Evolutionary conservation across 2,888 invertebrate species (phyloP).

Genomic region (Meganola albula): DNA sequence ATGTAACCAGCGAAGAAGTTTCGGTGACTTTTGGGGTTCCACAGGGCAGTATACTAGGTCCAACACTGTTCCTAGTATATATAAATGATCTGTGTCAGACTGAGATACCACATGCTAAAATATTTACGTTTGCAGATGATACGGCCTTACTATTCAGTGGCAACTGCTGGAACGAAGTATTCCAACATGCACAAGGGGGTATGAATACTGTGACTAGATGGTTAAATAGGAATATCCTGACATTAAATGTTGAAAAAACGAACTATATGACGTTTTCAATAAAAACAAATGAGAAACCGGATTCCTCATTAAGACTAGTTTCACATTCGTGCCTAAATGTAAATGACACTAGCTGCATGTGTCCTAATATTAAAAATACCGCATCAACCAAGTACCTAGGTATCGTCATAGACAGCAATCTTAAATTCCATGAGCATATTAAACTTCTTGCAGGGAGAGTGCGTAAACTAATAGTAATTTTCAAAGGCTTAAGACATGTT

Average conservation of each 20-base stretch:
- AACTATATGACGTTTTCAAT: conserved; percentile 7
- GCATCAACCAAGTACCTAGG: conserved; percentile 7
- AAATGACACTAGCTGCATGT: conserved; percentile 1
- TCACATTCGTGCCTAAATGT: conserved; percentile 2
- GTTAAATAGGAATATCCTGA: conserved; percentile 7
- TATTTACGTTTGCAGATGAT: conserved; percentile 10
- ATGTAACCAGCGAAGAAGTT: not conserved
- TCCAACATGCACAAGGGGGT: not conserved
- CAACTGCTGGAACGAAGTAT: conserved; percentile 1
- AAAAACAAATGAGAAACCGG: conserved; percentile 5
- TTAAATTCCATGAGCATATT: conserved; percentile 9
- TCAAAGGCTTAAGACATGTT: conserved; percentile 11
- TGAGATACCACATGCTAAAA: not conserved
- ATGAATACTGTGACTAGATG: conserved; percentile 2
- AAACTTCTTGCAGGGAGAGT: conserved; percentile 9
- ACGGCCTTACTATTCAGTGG: conserved; percentile 7
- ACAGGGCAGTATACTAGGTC: conserved; percentile 2
- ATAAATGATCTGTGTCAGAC: not conserved
- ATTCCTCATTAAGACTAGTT: conserved; percentile 3
- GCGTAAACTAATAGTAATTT: conserved; percentile 16
- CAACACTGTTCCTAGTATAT: too few species aligned
- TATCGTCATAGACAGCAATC: conserved; percentile 7
- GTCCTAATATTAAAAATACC: conserved; percentile 1
- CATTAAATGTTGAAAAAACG: conserved; percentile 8
- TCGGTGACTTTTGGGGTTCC: not conserved